Conservation (phyloP, 2,113 vertebrate genomes). For the Coreoperca whiteheadi region DNA sequence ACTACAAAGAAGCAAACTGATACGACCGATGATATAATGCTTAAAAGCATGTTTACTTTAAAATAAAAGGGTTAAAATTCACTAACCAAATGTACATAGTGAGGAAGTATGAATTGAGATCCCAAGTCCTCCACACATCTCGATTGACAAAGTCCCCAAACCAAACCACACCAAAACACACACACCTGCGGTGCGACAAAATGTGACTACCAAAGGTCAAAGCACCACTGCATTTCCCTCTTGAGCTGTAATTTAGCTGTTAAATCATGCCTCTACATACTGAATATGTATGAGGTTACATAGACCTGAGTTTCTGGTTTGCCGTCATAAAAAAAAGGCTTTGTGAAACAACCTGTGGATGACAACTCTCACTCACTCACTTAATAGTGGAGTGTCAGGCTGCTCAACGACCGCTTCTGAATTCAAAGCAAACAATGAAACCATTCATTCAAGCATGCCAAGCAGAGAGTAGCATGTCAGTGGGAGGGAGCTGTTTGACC, state of each 20-base stretch:
- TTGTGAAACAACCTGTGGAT: neutral
- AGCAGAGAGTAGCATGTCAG: conserved; percentile 22
- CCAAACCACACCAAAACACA: conserved; percentile 51
- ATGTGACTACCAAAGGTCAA: conserved; percentile 2
- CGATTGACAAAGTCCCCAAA: conserved; percentile 7
- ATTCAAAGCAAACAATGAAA: conserved; percentile 43
- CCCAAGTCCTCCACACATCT: neutral
- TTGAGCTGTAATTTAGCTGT: neutral
- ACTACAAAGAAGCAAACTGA: neutral
- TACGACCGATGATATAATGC: neutral
- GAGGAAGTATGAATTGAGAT: neutral
- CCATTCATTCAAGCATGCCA: conserved; percentile 7
- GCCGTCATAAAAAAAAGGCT: neutral
- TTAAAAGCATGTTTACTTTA: neutral
- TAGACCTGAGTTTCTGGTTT: conserved; percentile 61
- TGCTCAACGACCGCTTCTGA: conserved; percentile 34
- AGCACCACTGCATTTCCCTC: neutral
- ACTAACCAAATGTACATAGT: neutral
- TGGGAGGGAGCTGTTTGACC: conserved; percentile 25
- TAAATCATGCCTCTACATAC: too few relatives aligned
- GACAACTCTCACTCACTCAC: neutral
- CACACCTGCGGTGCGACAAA: conserved; percentile 18
- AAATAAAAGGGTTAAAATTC: neutral
- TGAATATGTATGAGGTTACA: neutral
- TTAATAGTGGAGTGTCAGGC: neutral